Conservation (phyloP, 2,797 vertebrate genomes). For the Pagetopsis macropterus region DNA sequence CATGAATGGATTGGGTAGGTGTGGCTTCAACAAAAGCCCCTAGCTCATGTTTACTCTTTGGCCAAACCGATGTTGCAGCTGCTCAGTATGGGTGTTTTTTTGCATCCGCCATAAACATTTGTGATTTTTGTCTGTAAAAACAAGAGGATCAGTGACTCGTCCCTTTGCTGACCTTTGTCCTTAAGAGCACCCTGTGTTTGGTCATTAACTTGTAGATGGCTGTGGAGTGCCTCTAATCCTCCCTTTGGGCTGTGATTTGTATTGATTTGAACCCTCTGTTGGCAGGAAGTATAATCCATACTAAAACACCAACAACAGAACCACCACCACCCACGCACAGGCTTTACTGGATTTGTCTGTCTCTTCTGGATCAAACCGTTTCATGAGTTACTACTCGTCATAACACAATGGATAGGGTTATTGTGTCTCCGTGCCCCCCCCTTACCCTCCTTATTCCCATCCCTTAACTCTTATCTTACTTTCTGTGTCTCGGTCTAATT, state of each 20-base stretch:
- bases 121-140: slow-evolving; percentile 10
- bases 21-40: slow-evolving; percentile 18
- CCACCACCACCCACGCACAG: slow-evolving; percentile 33
- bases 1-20: slow-evolving; percentile 19
- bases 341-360: slow-evolving; percentile 24
- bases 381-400: slow-evolving; percentile 36
- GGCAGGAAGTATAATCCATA: slow-evolving; percentile 68
- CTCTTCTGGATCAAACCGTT: slow-evolving; percentile 34
- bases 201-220: slow-evolving; percentile 40
- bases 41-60: slow-evolving; percentile 29
- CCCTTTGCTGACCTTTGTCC: slow-evolving; percentile 43
- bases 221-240: slow-evolving; percentile 36
- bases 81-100: background rate
- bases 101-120: slow-evolving; percentile 32
- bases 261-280: slow-evolving; percentile 63
- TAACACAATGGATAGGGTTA: slow-evolving; percentile 23
- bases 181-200: slow-evolving; percentile 22
- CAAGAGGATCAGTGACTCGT: background rate
- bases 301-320: slow-evolving; percentile 48
- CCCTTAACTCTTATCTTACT: slow-evolving; percentile 13
- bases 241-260: slow-evolving; percentile 34
- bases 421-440: slow-evolving; percentile 34
- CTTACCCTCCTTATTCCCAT: slow-evolving; percentile 11
- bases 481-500: background rate
- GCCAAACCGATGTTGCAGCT: slow-evolving; percentile 37